Base-by-base conservation (phyloP, 2,888 invertebrate genomes). In the Ophioninae sp. region DNA sequence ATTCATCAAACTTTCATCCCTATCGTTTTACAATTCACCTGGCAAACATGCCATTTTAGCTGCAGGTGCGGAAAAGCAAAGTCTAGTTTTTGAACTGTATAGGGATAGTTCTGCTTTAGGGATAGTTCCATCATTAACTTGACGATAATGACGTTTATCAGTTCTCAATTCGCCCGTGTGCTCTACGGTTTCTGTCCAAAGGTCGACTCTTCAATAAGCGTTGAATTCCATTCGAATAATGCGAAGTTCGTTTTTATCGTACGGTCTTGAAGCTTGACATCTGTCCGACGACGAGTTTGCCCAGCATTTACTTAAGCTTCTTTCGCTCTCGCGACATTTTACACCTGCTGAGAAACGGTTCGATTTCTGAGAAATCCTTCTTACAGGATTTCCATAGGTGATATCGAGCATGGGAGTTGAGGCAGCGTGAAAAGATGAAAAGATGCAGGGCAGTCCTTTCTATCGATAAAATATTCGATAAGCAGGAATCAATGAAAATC, bases 1-100 rank as follows among this genome's bases (percentile, higher is more conserved):
- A 73, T 81, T 67, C 81, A 63, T 84, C 80, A 84, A 84, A 81
- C 75, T 81, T 79, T 44, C 56, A 41, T 75, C 41, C 41, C 44
- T 22, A 59, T 71, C 65, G 64, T 7, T 71, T 17, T n/a, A 22
- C 71, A 75, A 69, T 79, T 64, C 72, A 79, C 75, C 82, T 44
- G 30, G 37, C 69, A 56, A 61, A 61, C 65, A 58, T 65, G 73
- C n/a, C 58, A 44, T 82, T 69, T 56, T 39, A 6, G 58, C n/a
- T 61, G 10, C 67, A n/a, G 13, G 39, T 56, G 64, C 44, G 51
- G 72, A n/a, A 59, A 44, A 59, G 59, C 68, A 64, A 64, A 56
- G 59, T 65, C 64, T 56, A 64, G 61, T 78, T 44, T 22, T 63
- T 37, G 7, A 8, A 13, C 7, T 39, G 20, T 20, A 7, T 13